A percentile compares a stretch with the other conserved stretches of the same genome.
These are phyloP conservation scores for Zoanthus sansibaricus DNA, from an alignment of 92 coral and sea anemone species.

Conservation along the genomic window DNA sequence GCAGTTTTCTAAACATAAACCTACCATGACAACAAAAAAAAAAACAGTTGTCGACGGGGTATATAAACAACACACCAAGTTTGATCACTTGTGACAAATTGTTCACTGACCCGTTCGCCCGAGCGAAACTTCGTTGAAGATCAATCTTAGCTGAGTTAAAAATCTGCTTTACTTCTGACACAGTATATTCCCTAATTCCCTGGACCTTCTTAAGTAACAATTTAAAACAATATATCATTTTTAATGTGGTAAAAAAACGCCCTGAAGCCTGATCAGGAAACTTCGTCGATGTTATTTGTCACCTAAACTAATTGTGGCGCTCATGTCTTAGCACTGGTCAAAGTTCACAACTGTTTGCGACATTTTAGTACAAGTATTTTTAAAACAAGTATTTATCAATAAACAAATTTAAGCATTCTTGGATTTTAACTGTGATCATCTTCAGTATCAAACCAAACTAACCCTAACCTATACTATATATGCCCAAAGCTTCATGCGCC, in stretches of 20 bases:
- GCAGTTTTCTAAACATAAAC: too few relatives aligned
- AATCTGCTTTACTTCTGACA: not conserved
- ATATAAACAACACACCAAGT: too few relatives aligned
- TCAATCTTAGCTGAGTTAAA: not conserved
- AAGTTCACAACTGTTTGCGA: not conserved
- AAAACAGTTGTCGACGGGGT: too few relatives aligned
- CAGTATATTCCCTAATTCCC: not conserved
- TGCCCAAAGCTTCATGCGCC: too few relatives aligned
- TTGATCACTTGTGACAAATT: too few relatives aligned
- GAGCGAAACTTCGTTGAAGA: too few relatives aligned
- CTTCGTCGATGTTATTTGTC: not conserved
- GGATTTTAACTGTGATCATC: too few relatives aligned
- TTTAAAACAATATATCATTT: not conserved
- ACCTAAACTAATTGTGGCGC: not conserved
- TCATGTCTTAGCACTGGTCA: not conserved
- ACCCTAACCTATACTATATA: too few relatives aligned
- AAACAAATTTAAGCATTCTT: not conserved
- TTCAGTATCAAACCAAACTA: too few relatives aligned
- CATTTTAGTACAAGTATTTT: not conserved
- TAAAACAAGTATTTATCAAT: not conserved
- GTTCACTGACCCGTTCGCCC: too few relatives aligned
- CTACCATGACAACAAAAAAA: too few relatives aligned
- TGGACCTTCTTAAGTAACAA: not conserved
- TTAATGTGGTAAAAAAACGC: not conserved
- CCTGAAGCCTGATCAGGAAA: not conserved